Percentiles rank a stretch among this genome's conserved stretches.
phyloP scores from a whole-genome alignment of 2,888 invertebrate genomes.

The Acleris holmiana region DNA sequence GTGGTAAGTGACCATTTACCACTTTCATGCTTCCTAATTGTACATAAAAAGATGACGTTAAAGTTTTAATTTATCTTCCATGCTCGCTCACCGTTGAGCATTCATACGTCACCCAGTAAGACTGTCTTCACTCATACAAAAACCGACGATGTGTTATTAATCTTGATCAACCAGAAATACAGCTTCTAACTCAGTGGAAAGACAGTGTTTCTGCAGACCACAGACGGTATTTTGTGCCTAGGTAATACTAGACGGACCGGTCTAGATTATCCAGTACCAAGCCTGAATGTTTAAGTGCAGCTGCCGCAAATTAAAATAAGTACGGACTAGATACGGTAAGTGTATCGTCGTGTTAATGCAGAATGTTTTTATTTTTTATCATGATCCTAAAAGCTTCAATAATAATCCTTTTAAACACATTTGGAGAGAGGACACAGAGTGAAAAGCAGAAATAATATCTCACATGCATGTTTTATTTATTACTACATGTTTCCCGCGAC shows the following conservation, averaged over 20 bases:
- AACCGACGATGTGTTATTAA: conserved; percentile 16
- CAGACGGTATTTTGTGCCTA: conserved; percentile 21
- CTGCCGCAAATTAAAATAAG: conserved; percentile 37
- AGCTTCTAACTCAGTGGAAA: conserved; percentile 17
- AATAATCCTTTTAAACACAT: too few species aligned
- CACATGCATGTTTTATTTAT: too few species aligned
- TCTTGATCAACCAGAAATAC: conserved; percentile 25
- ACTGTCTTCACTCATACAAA: background rate
- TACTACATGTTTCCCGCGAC: too few species aligned
- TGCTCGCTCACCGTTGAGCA: background rate
- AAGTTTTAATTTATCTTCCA: too few species aligned
- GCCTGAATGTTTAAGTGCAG: conserved; percentile 29
- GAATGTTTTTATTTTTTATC: conserved; percentile 1
- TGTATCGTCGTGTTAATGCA: conserved; percentile 27
- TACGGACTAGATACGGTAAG: conserved; percentile 24
- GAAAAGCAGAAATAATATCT: too few species aligned
- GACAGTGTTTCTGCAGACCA: conserved; percentile 31
- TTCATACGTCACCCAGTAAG: background rate
- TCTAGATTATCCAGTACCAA: conserved; percentile 16
- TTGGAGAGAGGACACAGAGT: too few species aligned
- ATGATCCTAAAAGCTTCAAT: too few species aligned
- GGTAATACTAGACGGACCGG: conserved; percentile 27
- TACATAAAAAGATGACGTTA: too few species aligned
- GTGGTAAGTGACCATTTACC: too few species aligned
- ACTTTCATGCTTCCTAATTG: too few species aligned